A percentile compares a stretch with the other conserved stretches of the same genome.
These are phyloP conservation scores for Pristionchus arcanus DNA, from an alignment of 2,888 invertebrate species.

Conservation along the genomic window DNA sequence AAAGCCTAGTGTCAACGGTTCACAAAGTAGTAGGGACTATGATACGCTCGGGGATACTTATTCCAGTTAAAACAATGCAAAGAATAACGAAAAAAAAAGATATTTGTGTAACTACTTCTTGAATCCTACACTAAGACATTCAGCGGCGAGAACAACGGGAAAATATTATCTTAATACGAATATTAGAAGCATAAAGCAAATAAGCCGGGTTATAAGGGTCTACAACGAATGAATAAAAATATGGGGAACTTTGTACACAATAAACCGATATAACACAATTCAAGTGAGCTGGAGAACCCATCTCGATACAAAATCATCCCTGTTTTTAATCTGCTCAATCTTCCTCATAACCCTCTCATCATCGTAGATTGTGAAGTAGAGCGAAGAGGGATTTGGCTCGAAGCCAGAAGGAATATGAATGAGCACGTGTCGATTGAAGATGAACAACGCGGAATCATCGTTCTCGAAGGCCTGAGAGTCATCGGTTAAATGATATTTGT, in stretches of 20 bases:
- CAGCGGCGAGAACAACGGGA: not conserved
- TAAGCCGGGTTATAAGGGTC: not conserved
- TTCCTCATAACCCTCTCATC: not conserved
- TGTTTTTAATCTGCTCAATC: not conserved
- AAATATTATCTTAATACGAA: conserved; percentile 26
- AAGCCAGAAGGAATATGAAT: not conserved
- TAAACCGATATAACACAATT: too few species aligned
- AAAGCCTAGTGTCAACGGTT: conserved; percentile 53
- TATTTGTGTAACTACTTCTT: conserved; percentile 9
- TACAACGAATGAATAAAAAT: too few species aligned
- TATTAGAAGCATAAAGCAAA: conserved; percentile 33
- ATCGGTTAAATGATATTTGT: too few species aligned
- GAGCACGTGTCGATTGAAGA: not conserved
- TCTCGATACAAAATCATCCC: not conserved
- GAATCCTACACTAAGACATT: conserved; percentile 45
- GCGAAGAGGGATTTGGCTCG: not conserved
- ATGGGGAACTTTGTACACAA: too few species aligned
- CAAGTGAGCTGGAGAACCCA: not conserved
- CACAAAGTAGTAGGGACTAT: not conserved
- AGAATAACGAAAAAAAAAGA: not conserved
- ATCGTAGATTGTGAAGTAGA: not conserved
- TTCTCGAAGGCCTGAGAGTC: not conserved
- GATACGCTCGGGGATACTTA: not conserved
- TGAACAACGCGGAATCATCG: not conserved
- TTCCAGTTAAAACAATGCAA: conserved; percentile 13